These are phyloP conservation scores for Sinosuthora webbiana DNA, from an alignment of 2,113 vertebrate species.

Conservation along the genomic window DNA sequence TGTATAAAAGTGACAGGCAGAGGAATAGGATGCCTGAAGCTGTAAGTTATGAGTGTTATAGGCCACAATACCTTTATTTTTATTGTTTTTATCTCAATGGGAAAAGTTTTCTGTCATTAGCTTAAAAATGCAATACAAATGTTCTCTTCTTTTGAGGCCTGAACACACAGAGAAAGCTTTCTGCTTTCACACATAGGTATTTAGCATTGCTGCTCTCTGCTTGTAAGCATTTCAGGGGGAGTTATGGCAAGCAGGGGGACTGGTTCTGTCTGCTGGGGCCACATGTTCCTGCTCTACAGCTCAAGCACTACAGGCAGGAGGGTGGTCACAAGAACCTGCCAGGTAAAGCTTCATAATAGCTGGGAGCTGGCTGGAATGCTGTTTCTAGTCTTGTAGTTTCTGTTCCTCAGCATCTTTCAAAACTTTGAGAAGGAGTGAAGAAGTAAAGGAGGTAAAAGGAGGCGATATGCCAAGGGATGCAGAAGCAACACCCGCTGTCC, in stretches of 20 bases:
- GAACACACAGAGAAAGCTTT: not conserved
- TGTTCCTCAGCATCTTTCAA: rapidly evolving
- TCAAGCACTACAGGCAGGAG: not conserved
- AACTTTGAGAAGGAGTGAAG: not conserved
- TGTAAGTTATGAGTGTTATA: not conserved
- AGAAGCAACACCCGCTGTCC: not conserved
- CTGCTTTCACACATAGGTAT: not conserved
- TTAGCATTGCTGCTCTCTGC: not conserved
- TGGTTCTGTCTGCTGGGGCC: not conserved
- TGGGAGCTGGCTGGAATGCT: not conserved
- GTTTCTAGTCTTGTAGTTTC: not conserved
- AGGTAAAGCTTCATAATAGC: not conserved
- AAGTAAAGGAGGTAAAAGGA: not conserved
- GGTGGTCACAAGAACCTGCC: not conserved
- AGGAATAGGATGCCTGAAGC: not conserved
- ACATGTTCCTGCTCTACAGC: not conserved
- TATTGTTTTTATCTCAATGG: not conserved
- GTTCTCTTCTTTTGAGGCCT: not conserved
- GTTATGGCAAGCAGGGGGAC: not conserved
- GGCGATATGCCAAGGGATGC: rapidly evolving
- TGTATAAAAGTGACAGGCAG: constrained; percentile 22
- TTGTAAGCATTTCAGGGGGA: not conserved
- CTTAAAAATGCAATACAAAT: not conserved
- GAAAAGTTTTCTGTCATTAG: not conserved
- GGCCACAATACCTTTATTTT: not conserved